phyloP scores from a whole-genome alignment of 2,888 invertebrate genomes.

The Crossocerus cetratus region DNA sequence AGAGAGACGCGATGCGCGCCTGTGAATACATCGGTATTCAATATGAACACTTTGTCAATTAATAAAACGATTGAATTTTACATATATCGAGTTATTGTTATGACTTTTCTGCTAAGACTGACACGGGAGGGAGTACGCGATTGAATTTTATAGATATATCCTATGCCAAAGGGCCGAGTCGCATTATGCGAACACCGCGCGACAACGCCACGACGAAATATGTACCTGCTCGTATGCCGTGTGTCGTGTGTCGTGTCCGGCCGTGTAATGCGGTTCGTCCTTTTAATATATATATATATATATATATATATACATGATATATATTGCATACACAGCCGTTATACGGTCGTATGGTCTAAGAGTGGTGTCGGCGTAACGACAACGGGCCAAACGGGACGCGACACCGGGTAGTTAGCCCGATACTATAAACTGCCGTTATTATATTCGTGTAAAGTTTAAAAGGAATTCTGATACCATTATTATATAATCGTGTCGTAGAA shows the following conservation, averaged over 20 bases:
- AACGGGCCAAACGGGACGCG: neutral
- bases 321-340: neutral
- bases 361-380: neutral
- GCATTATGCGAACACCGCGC: too few species aligned
- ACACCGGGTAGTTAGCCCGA: constrained; percentile 1
- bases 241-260: too few species aligned
- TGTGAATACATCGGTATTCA: constrained; percentile 71
- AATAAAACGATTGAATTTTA: constrained; percentile 76
- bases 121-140: constrained; percentile 1
- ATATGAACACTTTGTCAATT: constrained; percentile 77
- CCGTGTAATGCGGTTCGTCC: too few species aligned
- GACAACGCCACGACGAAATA: too few species aligned
- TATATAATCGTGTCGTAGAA: constrained; percentile 4
- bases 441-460: constrained; percentile 6
- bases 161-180: neutral
- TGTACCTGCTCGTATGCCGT: too few species aligned
- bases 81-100: constrained; percentile 49
- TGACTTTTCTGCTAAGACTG: constrained; percentile 19
- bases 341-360: neutral
- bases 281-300: neutral
- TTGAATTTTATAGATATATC: neutral
- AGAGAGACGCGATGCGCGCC: constrained; percentile 26
- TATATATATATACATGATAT: neutral
- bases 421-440: constrained; percentile 4
- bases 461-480: constrained; percentile 1